Conservation (phyloP, 2,888 invertebrate species). For the Cryptocephalus moraei region DNA sequence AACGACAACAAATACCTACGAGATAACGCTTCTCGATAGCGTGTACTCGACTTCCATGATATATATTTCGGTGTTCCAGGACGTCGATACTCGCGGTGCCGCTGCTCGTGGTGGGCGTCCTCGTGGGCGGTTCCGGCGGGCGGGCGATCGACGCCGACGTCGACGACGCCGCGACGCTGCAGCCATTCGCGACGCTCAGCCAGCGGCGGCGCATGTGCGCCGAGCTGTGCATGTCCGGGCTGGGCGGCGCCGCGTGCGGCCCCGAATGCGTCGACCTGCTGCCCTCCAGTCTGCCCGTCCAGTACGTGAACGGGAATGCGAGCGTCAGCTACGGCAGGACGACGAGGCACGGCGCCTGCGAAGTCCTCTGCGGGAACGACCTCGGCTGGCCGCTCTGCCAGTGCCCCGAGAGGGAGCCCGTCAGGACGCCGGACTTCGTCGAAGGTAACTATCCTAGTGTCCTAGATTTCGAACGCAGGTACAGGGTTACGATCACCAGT, state of each 20-base stretch:
- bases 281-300: constrained; percentile 38
- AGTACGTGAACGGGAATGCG: constrained; percentile 11
- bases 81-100: constrained; percentile 29
- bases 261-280: constrained; percentile 41
- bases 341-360: constrained; percentile 46
- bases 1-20: too few species aligned
- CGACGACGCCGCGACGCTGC: constrained; percentile 24
- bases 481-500: too few species aligned
- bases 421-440: constrained; percentile 34
- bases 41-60: too few species aligned
- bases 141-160: constrained; percentile 22
- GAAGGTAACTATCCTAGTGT: constrained; percentile 17
- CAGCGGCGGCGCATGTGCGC: constrained; percentile 36
- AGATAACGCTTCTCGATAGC: too few species aligned
- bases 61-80: too few species aligned
- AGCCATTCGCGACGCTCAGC: constrained; percentile 30
- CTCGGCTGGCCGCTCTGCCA: constrained; percentile 51
- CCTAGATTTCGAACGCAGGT: neutral
- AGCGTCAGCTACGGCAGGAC: constrained; percentile 20
- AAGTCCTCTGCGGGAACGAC: constrained; percentile 48
- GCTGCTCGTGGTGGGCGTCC: constrained; percentile 22
- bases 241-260: constrained; percentile 49
- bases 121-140: constrained; percentile 23
- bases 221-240: constrained; percentile 35
- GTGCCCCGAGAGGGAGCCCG: constrained; percentile 25